Conservation (phyloP, 1,140 invertebrate species). For the Propsilocerus akamusi region DNA sequence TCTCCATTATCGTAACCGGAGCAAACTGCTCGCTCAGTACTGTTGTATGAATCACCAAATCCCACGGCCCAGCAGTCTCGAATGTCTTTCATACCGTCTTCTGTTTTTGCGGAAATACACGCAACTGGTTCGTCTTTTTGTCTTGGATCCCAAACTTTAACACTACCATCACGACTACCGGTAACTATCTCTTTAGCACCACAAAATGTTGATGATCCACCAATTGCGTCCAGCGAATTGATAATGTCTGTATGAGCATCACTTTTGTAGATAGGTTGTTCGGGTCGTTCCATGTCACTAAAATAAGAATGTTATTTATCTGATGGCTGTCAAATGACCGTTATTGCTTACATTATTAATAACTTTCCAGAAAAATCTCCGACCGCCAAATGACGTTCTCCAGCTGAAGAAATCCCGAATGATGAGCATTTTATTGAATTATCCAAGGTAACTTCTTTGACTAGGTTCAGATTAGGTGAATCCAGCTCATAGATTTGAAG, state of each 20-base stretch:
- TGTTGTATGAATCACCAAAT: slow-evolving; percentile 77
- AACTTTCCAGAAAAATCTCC: slow-evolving; percentile 81
- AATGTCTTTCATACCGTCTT: slow-evolving; percentile 13
- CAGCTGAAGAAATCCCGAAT: slow-evolving; percentile 68
- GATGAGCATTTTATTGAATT: slow-evolving; percentile 83
- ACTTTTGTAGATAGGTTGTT: slow-evolving; percentile 54
- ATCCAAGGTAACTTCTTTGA: slow-evolving; percentile 56
- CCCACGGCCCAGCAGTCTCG: slow-evolving; percentile 77
- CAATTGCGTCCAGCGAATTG: slow-evolving; percentile 83
- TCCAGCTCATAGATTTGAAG: slow-evolving; percentile 75
- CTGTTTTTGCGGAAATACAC: slow-evolving; percentile 54
- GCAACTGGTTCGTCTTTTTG: slow-evolving; percentile 79
- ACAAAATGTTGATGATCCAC: slow-evolving; percentile 52
- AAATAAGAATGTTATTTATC: slow-evolving; percentile 11
- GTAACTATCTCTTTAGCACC: slow-evolving; percentile 90
- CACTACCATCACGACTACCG: slow-evolving; percentile 74
- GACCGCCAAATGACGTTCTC: slow-evolving; percentile 65
- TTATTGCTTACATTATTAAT: slow-evolving; percentile 49
- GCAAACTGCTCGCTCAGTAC: slow-evolving; percentile 63
- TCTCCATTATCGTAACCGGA: slow-evolving; percentile 96
- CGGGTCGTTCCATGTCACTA: slow-evolving; percentile 63
- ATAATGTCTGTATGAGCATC: slow-evolving; percentile 78
- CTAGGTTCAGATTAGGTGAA: slow-evolving; percentile 45
- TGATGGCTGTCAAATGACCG: neutral
- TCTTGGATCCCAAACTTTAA: slow-evolving; percentile 90